phyloP scores from a whole-genome alignment of 2,113 vertebrate species.

The Castor canadensis region DNA sequence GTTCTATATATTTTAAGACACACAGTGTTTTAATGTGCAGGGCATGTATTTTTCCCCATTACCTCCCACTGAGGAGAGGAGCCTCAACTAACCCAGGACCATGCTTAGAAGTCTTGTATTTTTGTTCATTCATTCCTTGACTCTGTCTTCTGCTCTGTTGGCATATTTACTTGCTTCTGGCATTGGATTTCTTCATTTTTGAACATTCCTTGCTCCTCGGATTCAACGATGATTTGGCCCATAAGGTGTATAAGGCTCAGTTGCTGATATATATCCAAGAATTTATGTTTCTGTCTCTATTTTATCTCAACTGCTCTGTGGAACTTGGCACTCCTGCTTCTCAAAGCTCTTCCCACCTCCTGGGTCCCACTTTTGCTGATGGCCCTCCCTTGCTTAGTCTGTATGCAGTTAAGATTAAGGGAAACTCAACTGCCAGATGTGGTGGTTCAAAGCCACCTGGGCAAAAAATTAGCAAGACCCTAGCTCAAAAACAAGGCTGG shows the following conservation, averaged over 20 bases:
- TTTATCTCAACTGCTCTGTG: neutral
- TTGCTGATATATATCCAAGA: neutral
- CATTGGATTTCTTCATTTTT: neutral
- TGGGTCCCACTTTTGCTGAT: neutral
- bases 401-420: neutral
- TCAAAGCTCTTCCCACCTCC: neutral
- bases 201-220: slow-evolving; percentile 6
- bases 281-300: neutral
- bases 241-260: neutral
- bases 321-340: neutral
- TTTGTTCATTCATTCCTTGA: neutral
- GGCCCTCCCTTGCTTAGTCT: neutral
- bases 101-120: neutral
- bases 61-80: neutral
- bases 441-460: neutral
- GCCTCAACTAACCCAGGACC: neutral
- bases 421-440: neutral
- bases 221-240: slow-evolving; percentile 22
- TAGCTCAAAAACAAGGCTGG: too few relatives aligned
- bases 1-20: neutral
- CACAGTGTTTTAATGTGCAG: neutral
- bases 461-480: too few relatives aligned
- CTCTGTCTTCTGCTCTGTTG: neutral
- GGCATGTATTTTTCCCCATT: neutral
- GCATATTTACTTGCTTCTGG: neutral